Percentiles rank a stretch among this genome's conserved stretches.
Evolutionary conservation across 92 coral and sea anemone species (phyloP).

Genomic region (Epizoanthus fatuus): DNA sequence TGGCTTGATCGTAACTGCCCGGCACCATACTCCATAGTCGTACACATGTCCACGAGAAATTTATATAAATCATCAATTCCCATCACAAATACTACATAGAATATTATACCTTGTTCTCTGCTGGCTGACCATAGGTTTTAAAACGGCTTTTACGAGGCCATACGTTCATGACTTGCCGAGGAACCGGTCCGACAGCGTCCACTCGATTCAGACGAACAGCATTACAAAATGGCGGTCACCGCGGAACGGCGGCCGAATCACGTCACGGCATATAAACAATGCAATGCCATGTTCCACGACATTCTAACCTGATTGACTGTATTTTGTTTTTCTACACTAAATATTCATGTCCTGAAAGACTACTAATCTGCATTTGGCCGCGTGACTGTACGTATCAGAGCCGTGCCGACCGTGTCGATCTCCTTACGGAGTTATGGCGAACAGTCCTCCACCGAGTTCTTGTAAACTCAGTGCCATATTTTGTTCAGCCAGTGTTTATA

Average conservation of each 20-base stretch:
- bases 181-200: background rate
- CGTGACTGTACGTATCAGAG: background rate
- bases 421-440: too few relatives aligned
- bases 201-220: conserved; percentile 2
- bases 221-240: conserved; percentile 31
- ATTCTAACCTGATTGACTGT: conserved; percentile 11
- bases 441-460: background rate
- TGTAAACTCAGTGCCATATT: background rate
- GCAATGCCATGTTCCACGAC: conserved; percentile 19
- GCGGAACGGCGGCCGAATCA: conserved; percentile 9
- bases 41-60: too few relatives aligned
- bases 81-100: too few relatives aligned
- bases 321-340: conserved; percentile 11
- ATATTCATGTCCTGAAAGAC: conserved; percentile 8
- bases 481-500: background rate
- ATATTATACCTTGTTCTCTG: too few relatives aligned
- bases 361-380: conserved; percentile 36
- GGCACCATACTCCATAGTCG: too few relatives aligned
- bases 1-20: too few relatives aligned
- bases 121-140: too few relatives aligned
- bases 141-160: background rate
- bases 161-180: background rate
- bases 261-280: conserved; percentile 38
- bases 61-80: too few relatives aligned
- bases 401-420: too few relatives aligned